Conservation (phyloP, 1,140 invertebrate genomes). For the Belonocnema kinseyi region DNA sequence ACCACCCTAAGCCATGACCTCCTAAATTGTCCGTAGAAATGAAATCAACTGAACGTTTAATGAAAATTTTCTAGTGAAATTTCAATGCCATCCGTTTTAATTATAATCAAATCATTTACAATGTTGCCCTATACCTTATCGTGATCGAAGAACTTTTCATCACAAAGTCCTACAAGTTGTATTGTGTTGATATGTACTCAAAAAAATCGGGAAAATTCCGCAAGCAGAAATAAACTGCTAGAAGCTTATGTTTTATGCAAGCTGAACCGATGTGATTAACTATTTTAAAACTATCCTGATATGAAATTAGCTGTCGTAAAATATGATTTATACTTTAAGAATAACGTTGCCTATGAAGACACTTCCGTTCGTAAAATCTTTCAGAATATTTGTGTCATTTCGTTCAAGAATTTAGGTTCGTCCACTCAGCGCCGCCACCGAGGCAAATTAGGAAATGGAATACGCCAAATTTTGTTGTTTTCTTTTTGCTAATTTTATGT, state of each 20-base stretch:
- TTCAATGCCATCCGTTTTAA: conserved; percentile 55
- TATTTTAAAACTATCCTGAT: conserved; percentile 55
- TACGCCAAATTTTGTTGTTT: too few species aligned
- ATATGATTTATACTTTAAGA: conserved; percentile 54
- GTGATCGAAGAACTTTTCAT: too few species aligned
- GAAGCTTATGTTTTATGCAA: conserved; percentile 60
- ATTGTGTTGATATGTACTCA: too few species aligned
- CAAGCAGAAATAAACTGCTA: conserved; percentile 61
- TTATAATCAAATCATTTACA: conserved; percentile 55
- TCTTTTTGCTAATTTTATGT: too few species aligned
- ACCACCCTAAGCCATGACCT: conserved; percentile 57
- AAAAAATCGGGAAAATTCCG: conserved; percentile 46
- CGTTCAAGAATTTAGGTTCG: conserved; percentile 46
- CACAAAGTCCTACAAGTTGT: too few species aligned
- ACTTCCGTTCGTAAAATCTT: conserved; percentile 57
- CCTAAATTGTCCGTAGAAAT: conserved; percentile 59
- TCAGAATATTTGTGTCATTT: conserved; percentile 38
- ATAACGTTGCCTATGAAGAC: conserved; percentile 54
- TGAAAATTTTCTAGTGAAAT: conserved; percentile 24
- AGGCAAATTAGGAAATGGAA: too few species aligned
- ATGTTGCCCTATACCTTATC: too few species aligned
- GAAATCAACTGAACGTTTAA: conserved; percentile 52
- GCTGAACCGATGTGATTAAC: conserved; percentile 47
- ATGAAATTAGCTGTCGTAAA: conserved; percentile 57
- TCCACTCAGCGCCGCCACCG: too few species aligned